These are phyloP conservation scores for Ophiothrix spiculata DNA, from an alignment of 35 echinoderm and acorn worm species.

Conservation along the genomic window DNA sequence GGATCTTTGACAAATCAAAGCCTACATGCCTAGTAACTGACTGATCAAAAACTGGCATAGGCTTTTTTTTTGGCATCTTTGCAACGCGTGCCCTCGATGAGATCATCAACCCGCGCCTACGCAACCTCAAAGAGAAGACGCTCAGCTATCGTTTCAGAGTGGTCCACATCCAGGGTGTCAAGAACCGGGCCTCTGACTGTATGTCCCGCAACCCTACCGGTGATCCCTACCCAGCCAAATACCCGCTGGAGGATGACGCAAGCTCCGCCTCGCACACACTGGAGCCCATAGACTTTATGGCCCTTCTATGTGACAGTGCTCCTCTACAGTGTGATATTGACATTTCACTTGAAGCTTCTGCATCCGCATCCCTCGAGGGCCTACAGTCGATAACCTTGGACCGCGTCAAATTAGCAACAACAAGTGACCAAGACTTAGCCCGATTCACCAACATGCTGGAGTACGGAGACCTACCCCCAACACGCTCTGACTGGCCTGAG, in stretches of 20 bases:
- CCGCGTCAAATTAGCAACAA: constrained; percentile 19
- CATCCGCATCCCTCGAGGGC: background rate
- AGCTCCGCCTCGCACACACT: background rate
- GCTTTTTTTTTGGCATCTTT: no score
- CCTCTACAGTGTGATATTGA: background rate
- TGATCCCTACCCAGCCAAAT: background rate
- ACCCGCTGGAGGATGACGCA: background rate
- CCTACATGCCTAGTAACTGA: no score
- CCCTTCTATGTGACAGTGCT: background rate
- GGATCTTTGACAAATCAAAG: no score
- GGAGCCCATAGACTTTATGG: no score
- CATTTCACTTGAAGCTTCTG: background rate
- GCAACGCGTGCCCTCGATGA: no score
- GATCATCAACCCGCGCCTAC: no score
- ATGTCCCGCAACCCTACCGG: constrained; percentile 1
- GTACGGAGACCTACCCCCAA: constrained; percentile 15
- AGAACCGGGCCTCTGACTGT: no score
- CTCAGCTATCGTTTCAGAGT: constrained; percentile 14
- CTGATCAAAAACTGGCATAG: no score
- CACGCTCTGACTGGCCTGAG: background rate
- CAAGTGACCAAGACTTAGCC: constrained; percentile 23
- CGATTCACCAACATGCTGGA: constrained; percentile 12
- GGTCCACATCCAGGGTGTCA: constrained; percentile 15
- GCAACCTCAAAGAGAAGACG: constrained; percentile 39
- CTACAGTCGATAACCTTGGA: constrained; percentile 27